These are phyloP conservation scores for Ramphastos sulfuratus DNA, from an alignment of 2,113 vertebrate species.

Conservation along the genomic window DNA sequence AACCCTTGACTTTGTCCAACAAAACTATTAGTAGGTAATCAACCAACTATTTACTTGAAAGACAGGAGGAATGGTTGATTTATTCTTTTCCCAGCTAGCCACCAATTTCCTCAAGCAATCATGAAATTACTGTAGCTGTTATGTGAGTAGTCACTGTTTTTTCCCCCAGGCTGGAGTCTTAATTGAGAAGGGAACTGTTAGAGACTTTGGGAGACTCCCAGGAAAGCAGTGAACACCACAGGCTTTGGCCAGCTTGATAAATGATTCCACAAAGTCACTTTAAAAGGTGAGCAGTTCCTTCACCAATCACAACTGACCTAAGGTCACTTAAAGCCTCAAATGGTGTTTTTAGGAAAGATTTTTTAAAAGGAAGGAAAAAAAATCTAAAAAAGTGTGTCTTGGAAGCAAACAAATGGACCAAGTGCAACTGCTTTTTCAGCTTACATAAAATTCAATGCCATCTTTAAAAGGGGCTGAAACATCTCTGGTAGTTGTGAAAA, in stretches of 20 bases:
- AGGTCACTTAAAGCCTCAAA: not conserved
- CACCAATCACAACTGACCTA: not conserved
- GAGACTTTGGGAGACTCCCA: accelerated
- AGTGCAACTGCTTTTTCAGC: not conserved
- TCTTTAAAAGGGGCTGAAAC: not conserved
- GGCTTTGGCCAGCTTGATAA: not conserved
- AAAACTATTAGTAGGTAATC: not conserved
- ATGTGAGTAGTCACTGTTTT: not conserved
- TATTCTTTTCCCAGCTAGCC: not conserved
- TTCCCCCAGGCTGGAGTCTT: not conserved
- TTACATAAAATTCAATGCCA: not conserved
- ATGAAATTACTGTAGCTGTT: not conserved
- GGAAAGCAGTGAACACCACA: not conserved
- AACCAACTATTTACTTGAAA: not conserved
- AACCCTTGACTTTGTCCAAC: not conserved
- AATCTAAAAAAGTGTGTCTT: not conserved
- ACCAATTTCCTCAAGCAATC: not conserved
- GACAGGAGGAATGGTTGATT: not conserved
- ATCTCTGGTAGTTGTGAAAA: not conserved
- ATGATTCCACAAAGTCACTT: not conserved
- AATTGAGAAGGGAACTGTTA: not conserved
- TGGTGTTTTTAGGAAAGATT: too few relatives aligned
- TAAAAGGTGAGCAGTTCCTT: not conserved
- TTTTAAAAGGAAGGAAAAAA: too few relatives aligned
- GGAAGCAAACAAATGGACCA: not conserved